Base-by-base conservation (phyloP, 1,140 invertebrate species). In the Drosophila willistoni region DNA sequence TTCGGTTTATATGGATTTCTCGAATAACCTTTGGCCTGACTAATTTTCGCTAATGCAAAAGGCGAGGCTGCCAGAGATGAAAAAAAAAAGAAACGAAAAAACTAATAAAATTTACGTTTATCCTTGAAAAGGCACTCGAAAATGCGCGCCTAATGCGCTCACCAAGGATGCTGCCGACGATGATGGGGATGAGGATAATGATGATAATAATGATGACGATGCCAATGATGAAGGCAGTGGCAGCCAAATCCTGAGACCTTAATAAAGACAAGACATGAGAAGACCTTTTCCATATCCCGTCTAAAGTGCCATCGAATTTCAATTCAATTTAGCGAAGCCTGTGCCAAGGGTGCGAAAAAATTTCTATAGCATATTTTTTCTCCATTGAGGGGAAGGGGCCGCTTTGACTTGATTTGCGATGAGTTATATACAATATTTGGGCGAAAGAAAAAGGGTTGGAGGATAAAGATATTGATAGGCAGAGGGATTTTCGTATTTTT, bases 61-160 rank as follows among this genome's bases (percentile, higher is more conserved):
- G 63, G 41, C 13, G 29, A 36, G 22, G 62, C 19, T 39, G 22
- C n/a, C 34, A 47, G 34, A 34, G 17, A 34, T 6, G 1, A 36
- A 34, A 33, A 65, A 65, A 29, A 74, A 71, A 65, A 83, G 89
- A 86, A 33, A 65, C 19, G 73, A 71, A 68, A 80, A 87, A 86
- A 89, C 84, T 89, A 89, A 89, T 89, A 89, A 89, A 89, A 89
- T 89, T 89, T 89, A 89, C 84, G 84, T 89, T 89, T 89, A 89
- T 89, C 84, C 84, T 71, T 89, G 80, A 79, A 73, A 85, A 87
- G 77, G 84, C 84, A 84, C 84, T 89, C 71, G 81, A 89, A 89
- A 89, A 86, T 86, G 77, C 73, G 83, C 83, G 84, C 76, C 83
- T 86, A 86, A 87, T 86, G 83, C 83, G 79, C 64, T 65, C 42